Conservation (phyloP, 2,797 vertebrate species). For the Salmo trutta region DNA sequence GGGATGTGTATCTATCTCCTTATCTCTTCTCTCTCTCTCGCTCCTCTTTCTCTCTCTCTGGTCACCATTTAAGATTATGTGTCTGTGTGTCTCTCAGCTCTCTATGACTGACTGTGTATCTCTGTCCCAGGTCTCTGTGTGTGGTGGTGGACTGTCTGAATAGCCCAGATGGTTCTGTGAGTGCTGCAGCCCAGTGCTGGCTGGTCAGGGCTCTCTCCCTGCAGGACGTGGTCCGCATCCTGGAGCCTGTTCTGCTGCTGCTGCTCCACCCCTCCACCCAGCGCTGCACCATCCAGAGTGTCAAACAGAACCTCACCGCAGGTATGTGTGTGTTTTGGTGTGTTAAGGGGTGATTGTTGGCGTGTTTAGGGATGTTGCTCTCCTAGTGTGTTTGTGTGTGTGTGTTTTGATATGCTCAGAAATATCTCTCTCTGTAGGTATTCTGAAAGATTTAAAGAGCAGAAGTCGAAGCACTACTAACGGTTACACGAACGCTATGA, state of each 20-base stretch:
- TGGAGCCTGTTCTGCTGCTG: conserved; percentile 90
- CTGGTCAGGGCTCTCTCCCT: conserved; percentile 90
- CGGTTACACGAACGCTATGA: conserved; percentile 56
- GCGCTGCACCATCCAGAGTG: conserved; percentile 83
- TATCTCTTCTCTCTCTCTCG: background rate
- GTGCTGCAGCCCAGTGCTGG: conserved; percentile 92
- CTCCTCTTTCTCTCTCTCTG: conserved; percentile 63
- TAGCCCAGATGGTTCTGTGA: conserved; percentile 86
- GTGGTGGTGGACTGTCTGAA: conserved; percentile 93
- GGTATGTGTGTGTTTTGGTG: conserved; percentile 64
- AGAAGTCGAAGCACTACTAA: conserved; percentile 73
- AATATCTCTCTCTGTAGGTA: conserved; percentile 69
- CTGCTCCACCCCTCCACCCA: conserved; percentile 93
- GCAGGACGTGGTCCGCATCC: conserved; percentile 87
- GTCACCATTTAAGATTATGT: conserved; percentile 44
- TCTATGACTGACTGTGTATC: conserved; percentile 13
- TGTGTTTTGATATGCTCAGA: background rate
- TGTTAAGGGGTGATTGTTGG: background rate
- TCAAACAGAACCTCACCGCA: conserved; percentile 80
- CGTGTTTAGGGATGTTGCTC: background rate
- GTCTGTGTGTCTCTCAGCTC: background rate
- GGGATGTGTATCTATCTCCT: background rate
- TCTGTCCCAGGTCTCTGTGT: conserved; percentile 85
- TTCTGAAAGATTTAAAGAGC: conserved; percentile 72
- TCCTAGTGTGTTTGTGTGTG: background rate